Base-by-base conservation (phyloP, 1,140 invertebrate species). In the Idris sp. region DNA sequence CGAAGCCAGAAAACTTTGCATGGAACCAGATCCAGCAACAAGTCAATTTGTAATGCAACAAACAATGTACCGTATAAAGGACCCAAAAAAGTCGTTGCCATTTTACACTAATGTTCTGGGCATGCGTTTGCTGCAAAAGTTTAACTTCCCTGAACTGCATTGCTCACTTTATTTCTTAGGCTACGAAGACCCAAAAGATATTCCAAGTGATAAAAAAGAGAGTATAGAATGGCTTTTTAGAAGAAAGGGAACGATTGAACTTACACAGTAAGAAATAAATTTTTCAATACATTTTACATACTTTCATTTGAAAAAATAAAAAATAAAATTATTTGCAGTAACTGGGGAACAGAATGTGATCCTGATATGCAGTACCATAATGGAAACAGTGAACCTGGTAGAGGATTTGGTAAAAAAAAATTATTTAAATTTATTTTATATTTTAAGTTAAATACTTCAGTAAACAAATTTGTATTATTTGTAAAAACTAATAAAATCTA, bases 31-130 rank as follows among this genome's bases (percentile, higher is more conserved):
- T 82, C 81, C 87, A 15, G 83, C 88, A 4, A 94, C 93, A 10
- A 92, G 92, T 85, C 94, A 95, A 44, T 98, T 95, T 81, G 90
- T 98, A 54, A 94, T 98, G 83, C 96, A 98, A 89, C 96, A 98
- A 90, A 98, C 96, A 5, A 98, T 98, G 97, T 95, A 94, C 79
- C 90, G 96, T 49, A 96, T 98, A 40, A 98, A 97, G 84, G 96
- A 98, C 84, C 96, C 96, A 1, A 90, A 91, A 77, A 91, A 90
- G 62, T 95, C 95, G 0, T 83, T 98, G 25, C 93, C 95, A 18
- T 98, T 98, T 83, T 98, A 98, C 84, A 94, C 95, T 0, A 90
- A 92, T 68, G 93, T 98, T 1, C 86, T 98, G 2, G 97, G 97
- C 9, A 98, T 98, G 96, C 92, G 91, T 2, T 87, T 98, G 10